Evolutionary conservation across 2,113 vertebrate genomes (phyloP).

Genomic region (Pelodiscus sinensis): DNA sequence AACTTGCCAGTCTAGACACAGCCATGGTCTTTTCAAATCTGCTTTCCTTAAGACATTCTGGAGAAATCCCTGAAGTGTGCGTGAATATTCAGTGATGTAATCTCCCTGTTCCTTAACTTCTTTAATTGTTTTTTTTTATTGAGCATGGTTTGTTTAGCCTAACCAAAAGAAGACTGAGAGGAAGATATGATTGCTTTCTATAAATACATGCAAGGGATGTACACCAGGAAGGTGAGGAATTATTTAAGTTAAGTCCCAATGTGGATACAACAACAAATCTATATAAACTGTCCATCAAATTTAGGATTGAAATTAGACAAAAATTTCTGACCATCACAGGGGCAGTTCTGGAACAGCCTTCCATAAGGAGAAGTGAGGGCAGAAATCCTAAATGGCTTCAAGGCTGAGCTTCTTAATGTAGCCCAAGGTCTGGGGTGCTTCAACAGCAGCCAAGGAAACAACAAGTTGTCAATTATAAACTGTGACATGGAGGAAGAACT

Average conservation of each 20-base stretch:
- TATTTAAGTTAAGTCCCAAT: no score
- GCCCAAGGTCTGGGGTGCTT: no score
- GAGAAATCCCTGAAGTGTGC: neutral
- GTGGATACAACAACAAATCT: neutral
- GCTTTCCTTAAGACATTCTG: neutral
- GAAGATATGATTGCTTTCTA: neutral
- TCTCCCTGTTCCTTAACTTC: neutral
- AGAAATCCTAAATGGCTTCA: neutral
- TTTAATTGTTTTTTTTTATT: rapidly evolving
- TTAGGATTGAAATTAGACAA: neutral
- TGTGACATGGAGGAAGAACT: no score
- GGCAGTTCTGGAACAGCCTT: neutral
- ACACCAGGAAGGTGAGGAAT: neutral
- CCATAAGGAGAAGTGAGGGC: neutral
- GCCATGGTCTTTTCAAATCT: conserved; percentile 2
- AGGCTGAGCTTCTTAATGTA: neutral
- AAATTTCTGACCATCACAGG: neutral
- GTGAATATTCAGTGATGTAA: neutral
- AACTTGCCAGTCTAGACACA: no score
- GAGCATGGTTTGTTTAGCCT: neutral
- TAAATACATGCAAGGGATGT: neutral
- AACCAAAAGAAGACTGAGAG: neutral
- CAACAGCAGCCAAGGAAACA: no score
- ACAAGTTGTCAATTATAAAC: no score
- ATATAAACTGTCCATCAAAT: neutral